Conservation (phyloP, 2,113 vertebrate species). For the Nothobranchius kuhntae region DNA sequence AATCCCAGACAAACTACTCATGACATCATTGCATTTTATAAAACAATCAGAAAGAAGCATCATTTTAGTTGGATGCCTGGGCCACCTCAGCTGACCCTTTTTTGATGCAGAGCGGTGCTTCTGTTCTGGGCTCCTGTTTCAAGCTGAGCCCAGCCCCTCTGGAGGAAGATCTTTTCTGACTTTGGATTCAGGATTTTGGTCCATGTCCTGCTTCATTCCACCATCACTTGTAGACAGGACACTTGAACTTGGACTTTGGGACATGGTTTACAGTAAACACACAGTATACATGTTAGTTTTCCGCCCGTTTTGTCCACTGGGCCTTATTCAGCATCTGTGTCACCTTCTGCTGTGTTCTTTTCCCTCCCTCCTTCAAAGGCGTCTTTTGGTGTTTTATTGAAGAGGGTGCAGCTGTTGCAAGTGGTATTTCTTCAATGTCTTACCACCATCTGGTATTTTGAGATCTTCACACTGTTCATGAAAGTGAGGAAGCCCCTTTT, state of each 20-base stretch:
- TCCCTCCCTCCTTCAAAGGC: slow-evolving; percentile 49
- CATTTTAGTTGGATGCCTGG: no score
- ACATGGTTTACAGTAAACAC: slow-evolving; percentile 13
- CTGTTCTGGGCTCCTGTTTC: no score
- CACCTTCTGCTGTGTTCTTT: slow-evolving; percentile 31
- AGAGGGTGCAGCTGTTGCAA: slow-evolving; percentile 58
- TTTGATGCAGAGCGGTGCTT: no score
- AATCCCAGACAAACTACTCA: no score
- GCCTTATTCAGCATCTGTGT: slow-evolving; percentile 19
- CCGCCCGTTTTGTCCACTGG: slow-evolving; percentile 14
- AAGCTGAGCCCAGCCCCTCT: no score
- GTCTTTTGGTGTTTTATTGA: slow-evolving; percentile 63
- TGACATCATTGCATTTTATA: no score
- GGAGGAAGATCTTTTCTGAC: no score
- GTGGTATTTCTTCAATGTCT: slow-evolving; percentile 44
- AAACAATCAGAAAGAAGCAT: no score
- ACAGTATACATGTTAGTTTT: slow-evolving; percentile 21
- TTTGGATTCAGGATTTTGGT: no score
- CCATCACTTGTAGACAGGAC: no score
- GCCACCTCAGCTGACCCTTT: no score
- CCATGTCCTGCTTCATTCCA: no score
- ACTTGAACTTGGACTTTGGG: background rate
- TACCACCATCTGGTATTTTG: slow-evolving; percentile 59
- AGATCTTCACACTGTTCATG: slow-evolving; percentile 38
- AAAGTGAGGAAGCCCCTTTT: slow-evolving; percentile 37